phyloP scores from a whole-genome alignment of 2,797 vertebrate species.

The Buphagus erythrorhynchus region DNA sequence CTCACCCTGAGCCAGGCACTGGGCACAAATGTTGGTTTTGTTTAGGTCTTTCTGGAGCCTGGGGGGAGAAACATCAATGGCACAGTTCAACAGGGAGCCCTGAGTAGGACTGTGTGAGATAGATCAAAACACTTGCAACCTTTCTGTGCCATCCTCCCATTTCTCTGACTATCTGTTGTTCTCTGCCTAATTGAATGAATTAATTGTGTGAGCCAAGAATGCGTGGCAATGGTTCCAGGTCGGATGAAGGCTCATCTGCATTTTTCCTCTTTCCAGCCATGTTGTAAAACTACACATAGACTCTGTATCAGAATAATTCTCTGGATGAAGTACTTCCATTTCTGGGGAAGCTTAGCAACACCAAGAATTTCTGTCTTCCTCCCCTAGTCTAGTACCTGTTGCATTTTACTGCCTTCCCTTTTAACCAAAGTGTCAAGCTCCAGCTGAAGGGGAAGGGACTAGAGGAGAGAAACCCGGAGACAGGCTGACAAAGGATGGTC shows the following conservation, averaged over 20 bases:
- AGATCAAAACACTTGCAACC: not conserved
- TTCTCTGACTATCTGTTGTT: not conserved
- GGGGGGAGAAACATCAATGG: not conserved
- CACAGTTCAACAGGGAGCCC: not conserved
- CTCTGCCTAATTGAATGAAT: constrained; percentile 15
- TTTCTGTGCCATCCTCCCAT: constrained; percentile 30
- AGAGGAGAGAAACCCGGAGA: not conserved
- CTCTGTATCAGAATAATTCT: not conserved
- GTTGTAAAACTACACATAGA: not conserved
- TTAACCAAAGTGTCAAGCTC: not conserved
- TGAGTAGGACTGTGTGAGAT: not conserved
- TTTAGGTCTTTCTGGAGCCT: not conserved
- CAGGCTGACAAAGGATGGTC: not conserved
- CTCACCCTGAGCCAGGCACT: not conserved
- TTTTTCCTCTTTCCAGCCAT: not conserved
- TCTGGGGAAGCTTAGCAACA: not conserved
- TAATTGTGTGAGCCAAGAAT: constrained; percentile 6
- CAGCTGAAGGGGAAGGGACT: not conserved
- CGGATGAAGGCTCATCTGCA: not conserved
- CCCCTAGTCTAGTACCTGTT: not conserved
- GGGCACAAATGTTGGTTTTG: not conserved
- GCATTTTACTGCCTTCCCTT: not conserved
- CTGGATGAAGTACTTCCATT: not conserved
- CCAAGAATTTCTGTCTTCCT: not conserved
- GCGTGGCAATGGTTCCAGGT: not conserved